Evolutionary conservation across 2,888 invertebrate species (phyloP).

Genomic region (Melinaea marsaeus): DNA sequence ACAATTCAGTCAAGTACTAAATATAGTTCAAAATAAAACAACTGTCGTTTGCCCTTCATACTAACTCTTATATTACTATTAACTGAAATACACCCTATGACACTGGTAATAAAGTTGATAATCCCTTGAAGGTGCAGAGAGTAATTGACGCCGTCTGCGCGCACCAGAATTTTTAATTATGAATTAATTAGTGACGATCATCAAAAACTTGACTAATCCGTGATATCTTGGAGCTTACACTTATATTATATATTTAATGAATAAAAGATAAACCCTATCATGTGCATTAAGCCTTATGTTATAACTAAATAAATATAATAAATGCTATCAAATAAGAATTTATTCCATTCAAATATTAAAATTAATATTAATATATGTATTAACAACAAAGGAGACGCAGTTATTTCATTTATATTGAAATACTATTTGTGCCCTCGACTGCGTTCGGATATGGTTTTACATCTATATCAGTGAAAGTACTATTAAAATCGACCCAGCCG

Average conservation of each 20-base stretch:
- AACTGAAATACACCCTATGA: slow-evolving; percentile 51
- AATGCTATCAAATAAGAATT: too few relatives aligned
- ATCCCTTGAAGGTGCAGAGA: slow-evolving; percentile 48
- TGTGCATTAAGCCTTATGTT: too few relatives aligned
- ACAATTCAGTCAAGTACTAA: slow-evolving; percentile 74
- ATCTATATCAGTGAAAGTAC: too few relatives aligned
- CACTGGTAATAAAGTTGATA: slow-evolving; percentile 51
- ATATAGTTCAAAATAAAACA: slow-evolving; percentile 78
- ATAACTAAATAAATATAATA: too few relatives aligned
- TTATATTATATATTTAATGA: neutral
- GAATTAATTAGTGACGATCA: slow-evolving; percentile 76
- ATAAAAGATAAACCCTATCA: too few relatives aligned
- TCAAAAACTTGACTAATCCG: slow-evolving; percentile 63
- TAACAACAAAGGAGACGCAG: too few relatives aligned
- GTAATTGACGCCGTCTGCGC: slow-evolving; percentile 70
- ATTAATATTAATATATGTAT: too few relatives aligned
- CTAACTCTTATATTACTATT: slow-evolving; percentile 45
- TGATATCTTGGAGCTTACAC: slow-evolving; percentile 17
- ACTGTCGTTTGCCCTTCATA: slow-evolving; percentile 76
- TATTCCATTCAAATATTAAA: too few relatives aligned
- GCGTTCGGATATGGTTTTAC: too few relatives aligned
- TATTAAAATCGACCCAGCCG: too few relatives aligned
- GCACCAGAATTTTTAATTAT: slow-evolving; percentile 78
- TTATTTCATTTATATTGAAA: too few relatives aligned
- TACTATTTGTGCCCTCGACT: too few relatives aligned